These are phyloP conservation scores for Cephus nigrinus DNA, from an alignment of 2,888 invertebrate species.

Conservation along the genomic window DNA sequence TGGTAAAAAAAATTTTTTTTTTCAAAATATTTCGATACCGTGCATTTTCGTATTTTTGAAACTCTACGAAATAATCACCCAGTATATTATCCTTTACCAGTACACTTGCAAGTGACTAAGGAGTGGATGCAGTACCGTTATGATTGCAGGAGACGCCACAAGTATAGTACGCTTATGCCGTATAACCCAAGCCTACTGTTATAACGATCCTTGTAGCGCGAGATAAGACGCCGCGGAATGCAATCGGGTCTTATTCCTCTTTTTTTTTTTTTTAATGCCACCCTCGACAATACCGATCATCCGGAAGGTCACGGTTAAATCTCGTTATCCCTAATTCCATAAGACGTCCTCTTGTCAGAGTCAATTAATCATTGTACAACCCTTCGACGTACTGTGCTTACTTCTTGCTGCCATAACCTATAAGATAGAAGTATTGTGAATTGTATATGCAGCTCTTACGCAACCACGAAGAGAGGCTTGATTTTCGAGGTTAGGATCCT, in stretches of 20 bases:
- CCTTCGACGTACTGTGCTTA: neutral
- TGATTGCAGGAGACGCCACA: constrained; percentile 52
- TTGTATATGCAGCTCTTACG: neutral
- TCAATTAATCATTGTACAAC: neutral
- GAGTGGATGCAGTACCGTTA: constrained; percentile 62
- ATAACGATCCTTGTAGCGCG: constrained; percentile 54
- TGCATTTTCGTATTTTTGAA: neutral
- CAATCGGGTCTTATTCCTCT: constrained; percentile 19
- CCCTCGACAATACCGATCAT: neutral
- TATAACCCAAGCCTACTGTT: constrained; percentile 49
- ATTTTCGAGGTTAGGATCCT: neutral
- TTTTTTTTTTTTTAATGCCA: neutral
- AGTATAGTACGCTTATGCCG: constrained; percentile 31
- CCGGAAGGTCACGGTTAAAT: constrained; percentile 9
- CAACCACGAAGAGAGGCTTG: neutral
- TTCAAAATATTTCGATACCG: neutral
- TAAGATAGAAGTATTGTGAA: neutral
- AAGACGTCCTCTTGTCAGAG: constrained; percentile 8
- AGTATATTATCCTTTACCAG: constrained; percentile 31
- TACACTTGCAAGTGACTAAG: constrained; percentile 32
- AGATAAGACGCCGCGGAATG: constrained; percentile 39
- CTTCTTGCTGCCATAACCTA: neutral
- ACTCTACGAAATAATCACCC: constrained; percentile 34
- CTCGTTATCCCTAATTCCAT: constrained; percentile 33
- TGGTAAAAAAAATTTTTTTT: too few relatives aligned